Evolutionary conservation across 2,113 vertebrate genomes (phyloP).

Genomic region (Apistogramma diplotaenia): DNA sequence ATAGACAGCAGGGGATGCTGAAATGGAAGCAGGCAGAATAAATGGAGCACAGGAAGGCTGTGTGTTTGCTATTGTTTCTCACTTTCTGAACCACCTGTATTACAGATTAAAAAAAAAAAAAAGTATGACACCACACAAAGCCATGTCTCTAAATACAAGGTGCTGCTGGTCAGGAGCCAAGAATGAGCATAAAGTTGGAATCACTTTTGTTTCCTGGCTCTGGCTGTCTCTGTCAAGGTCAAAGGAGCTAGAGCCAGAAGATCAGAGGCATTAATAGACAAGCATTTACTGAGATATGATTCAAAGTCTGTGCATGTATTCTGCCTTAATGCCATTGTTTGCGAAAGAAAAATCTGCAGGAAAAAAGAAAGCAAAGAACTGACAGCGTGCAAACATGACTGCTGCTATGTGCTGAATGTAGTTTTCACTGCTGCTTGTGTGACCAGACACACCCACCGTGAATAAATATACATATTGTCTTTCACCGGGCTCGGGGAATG

Average conservation of each 20-base stretch:
- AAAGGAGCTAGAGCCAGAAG: conserved; percentile 34
- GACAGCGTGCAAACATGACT: not conserved
- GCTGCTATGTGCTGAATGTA: not conserved
- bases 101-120: conserved; percentile 15
- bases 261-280: conserved; percentile 44
- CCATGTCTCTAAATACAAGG: conserved; percentile 23
- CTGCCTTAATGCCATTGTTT: not conserved
- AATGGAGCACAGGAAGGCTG: not conserved
- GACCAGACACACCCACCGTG: conserved; percentile 21
- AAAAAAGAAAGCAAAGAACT: not conserved
- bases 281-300: conserved; percentile 4
- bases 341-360: not conserved
- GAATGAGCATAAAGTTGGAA: conserved; percentile 40
- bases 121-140: not conserved
- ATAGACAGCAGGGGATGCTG: not conserved
- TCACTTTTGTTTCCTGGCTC: conserved; percentile 64
- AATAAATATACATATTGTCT: conserved; percentile 58
- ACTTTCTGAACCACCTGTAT: conserved; percentile 4
- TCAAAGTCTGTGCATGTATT: not conserved
- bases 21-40: not conserved
- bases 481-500: conserved; percentile 45
- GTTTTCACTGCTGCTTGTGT: conserved; percentile 13
- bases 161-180: conserved; percentile 37
- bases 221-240: conserved; percentile 39
- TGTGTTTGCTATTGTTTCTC: not conserved